Evolutionary conservation across 2,888 invertebrate species (phyloP).

Genomic region (Calameuta filiformis): DNA sequence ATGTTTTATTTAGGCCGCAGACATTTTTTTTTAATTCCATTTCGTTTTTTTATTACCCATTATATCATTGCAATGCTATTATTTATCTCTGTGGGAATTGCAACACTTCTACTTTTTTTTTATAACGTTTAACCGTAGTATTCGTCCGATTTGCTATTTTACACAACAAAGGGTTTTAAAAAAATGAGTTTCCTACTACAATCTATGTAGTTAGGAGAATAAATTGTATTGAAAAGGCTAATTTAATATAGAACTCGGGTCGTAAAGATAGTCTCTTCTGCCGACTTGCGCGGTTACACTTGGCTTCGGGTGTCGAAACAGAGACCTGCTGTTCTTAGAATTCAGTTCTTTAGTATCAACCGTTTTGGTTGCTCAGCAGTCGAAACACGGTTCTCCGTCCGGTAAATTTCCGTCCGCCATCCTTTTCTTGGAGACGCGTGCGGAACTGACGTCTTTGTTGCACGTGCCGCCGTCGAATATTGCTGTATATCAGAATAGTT

Average conservation of each 20-base stretch:
- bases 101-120: background rate
- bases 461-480: background rate
- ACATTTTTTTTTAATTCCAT: background rate
- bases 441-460: constrained; percentile 4
- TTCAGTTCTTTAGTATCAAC: background rate
- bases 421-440: constrained; percentile 1
- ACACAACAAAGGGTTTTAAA: background rate
- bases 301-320: background rate
- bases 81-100: background rate
- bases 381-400: background rate
- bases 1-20: background rate
- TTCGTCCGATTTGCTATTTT: background rate
- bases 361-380: background rate
- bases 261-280: background rate
- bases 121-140: background rate
- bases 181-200: background rate
- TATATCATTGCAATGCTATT: background rate
- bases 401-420: constrained; percentile 2
- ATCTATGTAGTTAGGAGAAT: background rate
- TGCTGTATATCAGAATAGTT: background rate
- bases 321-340: background rate
- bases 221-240: background rate
- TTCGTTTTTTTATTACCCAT: background rate
- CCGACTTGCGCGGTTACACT: background rate
- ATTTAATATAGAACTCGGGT: background rate